phyloP scores from a whole-genome alignment of 2,888 invertebrate species.

The Ormyrus pomaceus region DNA sequence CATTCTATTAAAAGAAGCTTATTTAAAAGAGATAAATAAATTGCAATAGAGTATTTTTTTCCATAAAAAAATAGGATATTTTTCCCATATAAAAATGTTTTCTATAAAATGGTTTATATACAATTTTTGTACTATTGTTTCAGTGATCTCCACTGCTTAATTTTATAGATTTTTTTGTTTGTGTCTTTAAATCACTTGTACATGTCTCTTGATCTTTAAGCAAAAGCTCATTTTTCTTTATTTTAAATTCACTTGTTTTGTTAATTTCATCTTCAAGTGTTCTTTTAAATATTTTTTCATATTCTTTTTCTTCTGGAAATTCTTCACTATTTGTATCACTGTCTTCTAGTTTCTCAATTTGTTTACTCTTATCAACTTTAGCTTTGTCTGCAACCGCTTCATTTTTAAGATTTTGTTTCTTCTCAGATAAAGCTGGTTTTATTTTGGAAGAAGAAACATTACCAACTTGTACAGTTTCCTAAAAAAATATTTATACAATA shows the following conservation, averaged over 20 bases:
- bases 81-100: too few relatives aligned
- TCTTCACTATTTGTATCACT: slow-evolving; percentile 37
- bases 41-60: too few relatives aligned
- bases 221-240: neutral
- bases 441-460: neutral
- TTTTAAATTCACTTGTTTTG: neutral
- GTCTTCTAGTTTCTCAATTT: slow-evolving; percentile 15
- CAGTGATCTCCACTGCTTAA: slow-evolving; percentile 12
- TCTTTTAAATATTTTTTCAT: slow-evolving; percentile 45
- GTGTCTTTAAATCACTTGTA: neutral
- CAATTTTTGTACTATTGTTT: neutral
- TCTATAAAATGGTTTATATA: too few relatives aligned
- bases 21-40: too few relatives aligned
- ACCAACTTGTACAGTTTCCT: neutral
- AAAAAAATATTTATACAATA: neutral
- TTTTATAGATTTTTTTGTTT: slow-evolving; percentile 13
- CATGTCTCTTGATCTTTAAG: neutral
- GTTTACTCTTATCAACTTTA: neutral
- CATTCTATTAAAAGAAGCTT: too few relatives aligned
- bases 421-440: neutral
- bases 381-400: neutral
- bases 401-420: slow-evolving; percentile 1
- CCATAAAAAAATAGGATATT: too few relatives aligned
- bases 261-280: slow-evolving; percentile 27
- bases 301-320: slow-evolving; percentile 45